These are phyloP conservation scores for Pampusana beccarii DNA, from an alignment of 2,113 vertebrate genomes.

Conservation along the genomic window DNA sequence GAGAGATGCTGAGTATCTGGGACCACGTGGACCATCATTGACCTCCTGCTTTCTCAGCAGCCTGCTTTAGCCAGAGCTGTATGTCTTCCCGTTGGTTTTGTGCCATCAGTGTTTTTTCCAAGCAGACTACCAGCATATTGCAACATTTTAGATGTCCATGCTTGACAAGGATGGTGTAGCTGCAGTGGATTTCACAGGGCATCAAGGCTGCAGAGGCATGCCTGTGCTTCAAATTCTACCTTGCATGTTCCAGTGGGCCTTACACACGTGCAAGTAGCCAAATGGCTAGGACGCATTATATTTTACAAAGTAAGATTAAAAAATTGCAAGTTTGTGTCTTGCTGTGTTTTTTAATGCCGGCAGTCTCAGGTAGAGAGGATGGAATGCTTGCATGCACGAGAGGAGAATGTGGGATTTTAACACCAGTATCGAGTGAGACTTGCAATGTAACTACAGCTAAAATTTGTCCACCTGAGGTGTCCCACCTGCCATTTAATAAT, in stretches of 20 bases:
- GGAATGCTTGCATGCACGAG: neutral
- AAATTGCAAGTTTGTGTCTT: neutral
- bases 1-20: neutral
- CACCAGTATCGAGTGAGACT: neutral
- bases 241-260: neutral
- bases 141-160: neutral
- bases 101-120: neutral
- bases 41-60: neutral
- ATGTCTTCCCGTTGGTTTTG: neutral
- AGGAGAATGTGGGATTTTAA: neutral
- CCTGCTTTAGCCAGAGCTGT: neutral
- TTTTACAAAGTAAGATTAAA: neutral
- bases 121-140: neutral
- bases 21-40: rapidly evolving
- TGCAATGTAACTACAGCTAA: neutral
- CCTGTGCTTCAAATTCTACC: neutral
- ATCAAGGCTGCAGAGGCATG: neutral
- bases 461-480: neutral
- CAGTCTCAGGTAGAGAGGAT: rapidly evolving
- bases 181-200: neutral
- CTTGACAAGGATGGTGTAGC: neutral
- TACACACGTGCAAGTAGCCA: rapidly evolving
- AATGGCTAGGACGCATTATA: neutral
- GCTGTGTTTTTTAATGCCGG: neutral
- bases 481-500: neutral